Percentiles rank a stretch among this genome's conserved stretches.
These are phyloP conservation scores for Petrolisthes manimaculis DNA, from an alignment of 2,888 invertebrate species.

Conservation along the genomic window DNA sequence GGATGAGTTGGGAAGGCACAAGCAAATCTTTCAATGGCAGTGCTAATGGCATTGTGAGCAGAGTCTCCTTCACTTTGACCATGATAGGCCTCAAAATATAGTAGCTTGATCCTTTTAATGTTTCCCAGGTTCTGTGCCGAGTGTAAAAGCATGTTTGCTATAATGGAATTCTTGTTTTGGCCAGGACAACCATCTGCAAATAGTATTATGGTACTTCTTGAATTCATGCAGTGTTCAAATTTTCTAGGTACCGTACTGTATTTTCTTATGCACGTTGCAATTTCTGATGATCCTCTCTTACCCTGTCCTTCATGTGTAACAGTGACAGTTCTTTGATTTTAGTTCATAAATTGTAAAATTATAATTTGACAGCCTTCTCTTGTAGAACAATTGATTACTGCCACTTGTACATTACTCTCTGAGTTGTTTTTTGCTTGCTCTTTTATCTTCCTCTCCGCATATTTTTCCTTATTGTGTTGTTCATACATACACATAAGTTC, in stretches of 20 bases:
- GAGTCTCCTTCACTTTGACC: conserved; percentile 16
- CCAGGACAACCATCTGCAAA: conserved; percentile 21
- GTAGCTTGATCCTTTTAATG: neutral
- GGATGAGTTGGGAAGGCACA: conserved; percentile 9
- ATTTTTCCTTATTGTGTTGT: conserved; percentile 11
- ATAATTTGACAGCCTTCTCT: conserved; percentile 4
- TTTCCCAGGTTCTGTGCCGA: conserved; percentile 4
- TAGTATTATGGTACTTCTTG: neutral
- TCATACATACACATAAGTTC: neutral
- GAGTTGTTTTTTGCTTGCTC: conserved; percentile 1
- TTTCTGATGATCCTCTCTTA: too few relatives aligned
- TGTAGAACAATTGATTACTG: conserved; percentile 19
- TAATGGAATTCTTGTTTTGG: conserved; percentile 12
- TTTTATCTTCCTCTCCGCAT: conserved; percentile 10
- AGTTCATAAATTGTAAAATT: conserved; percentile 10
- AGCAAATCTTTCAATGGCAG: conserved; percentile 5
- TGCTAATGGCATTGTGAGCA: conserved; percentile 15
- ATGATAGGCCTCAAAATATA: conserved; percentile 5
- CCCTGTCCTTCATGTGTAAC: conserved; percentile 14
- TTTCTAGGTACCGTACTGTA: neutral
- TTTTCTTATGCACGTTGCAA: neutral
- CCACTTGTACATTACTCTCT: neutral
- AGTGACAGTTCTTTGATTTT: conserved; percentile 22
- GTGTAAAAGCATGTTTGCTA: conserved; percentile 15
- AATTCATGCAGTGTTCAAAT: neutral